phyloP scores from a whole-genome alignment of 2,888 invertebrate species.

The Machimus atricapillus region DNA sequence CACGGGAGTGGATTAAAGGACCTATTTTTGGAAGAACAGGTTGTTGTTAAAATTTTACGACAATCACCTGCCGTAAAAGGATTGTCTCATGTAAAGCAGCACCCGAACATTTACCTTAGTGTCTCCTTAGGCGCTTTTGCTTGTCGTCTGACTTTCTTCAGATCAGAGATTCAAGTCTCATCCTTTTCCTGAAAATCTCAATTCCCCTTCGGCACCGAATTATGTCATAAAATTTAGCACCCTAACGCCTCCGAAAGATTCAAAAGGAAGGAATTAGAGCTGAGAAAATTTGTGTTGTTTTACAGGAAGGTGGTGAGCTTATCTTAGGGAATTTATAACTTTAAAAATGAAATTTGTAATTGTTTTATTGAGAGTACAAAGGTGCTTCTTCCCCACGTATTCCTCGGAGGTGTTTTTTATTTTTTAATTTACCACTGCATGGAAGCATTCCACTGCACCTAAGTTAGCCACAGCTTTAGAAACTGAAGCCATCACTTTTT shows the following conservation, averaged over 20 bases:
- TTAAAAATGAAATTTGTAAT: not conserved
- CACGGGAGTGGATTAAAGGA: not conserved
- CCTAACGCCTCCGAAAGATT: not conserved
- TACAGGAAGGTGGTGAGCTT: not conserved
- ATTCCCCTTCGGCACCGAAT: not conserved
- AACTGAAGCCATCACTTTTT: not conserved
- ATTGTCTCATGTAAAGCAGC: not conserved
- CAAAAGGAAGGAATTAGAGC: not conserved
- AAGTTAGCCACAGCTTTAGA: not conserved
- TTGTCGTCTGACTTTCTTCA: not conserved
- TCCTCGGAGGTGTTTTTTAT: not conserved
- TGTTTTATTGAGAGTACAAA: not conserved
- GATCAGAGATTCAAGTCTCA: not conserved
- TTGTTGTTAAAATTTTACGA: not conserved
- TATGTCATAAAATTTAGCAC: not conserved
- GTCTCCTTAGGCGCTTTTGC: not conserved
- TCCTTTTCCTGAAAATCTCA: not conserved
- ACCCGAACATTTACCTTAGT: not conserved
- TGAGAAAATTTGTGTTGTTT: not conserved
- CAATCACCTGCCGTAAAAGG: not conserved
- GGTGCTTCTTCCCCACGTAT: not conserved
- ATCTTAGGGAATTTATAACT: not conserved
- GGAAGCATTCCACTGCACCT: not conserved
- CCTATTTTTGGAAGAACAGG: not conserved
- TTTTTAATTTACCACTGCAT: not conserved